Evolutionary conservation across 2,888 invertebrate genomes (phyloP), one percentile per base, ranked within the genome.

Genomic region (Clitarchus hookeri): DNA sequence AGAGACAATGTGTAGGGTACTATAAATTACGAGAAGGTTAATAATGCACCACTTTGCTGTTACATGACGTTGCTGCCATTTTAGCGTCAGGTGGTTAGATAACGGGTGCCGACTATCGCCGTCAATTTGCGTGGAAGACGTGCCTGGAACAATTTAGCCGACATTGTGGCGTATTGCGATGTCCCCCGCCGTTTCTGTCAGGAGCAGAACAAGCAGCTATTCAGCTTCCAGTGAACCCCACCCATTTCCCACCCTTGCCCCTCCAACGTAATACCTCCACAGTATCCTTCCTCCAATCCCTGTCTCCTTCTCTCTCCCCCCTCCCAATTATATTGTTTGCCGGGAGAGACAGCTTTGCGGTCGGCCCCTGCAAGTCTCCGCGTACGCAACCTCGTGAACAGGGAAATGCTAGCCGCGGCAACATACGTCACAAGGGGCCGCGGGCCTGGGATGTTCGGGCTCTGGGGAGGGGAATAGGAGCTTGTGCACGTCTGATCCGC

Each of bases 151-250:
- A 65, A 65, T 65, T 65, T 65, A 65, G 65, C 65, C 65, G 65
- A 23, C 65, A 65, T 65, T 65, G 65, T 23, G 65, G 65, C 65
- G n/a, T 65, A 65, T 65, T 65, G 65, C 12, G 65, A 12, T 8
- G 23, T 65, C 8, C n/a, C 65, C 65, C 65, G 65, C 65, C 16
- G 65, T 65, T 65, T 23, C 19, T 8, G 65, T 65, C 65, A 65
- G 65, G 65, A n/a, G 65, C 65, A 65, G 65, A 65, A 65, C 65
- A 65, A 65, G 23, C 65, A 65, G 65, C 65, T 65, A 65, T 65
- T 65, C 65, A 65, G 65, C 65, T 65, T n/a, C 65, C 65, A 65
- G 13, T 4, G n/a, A 65, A 19, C 65, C 65, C 65, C 65, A 65
- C 6, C n/a, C n/a, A n/a, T n/a, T 65, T 23, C 65, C n/a, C 65